Base-by-base conservation (phyloP, 2,797 vertebrate genomes). In the Ptychobarbus kaznakovi region DNA sequence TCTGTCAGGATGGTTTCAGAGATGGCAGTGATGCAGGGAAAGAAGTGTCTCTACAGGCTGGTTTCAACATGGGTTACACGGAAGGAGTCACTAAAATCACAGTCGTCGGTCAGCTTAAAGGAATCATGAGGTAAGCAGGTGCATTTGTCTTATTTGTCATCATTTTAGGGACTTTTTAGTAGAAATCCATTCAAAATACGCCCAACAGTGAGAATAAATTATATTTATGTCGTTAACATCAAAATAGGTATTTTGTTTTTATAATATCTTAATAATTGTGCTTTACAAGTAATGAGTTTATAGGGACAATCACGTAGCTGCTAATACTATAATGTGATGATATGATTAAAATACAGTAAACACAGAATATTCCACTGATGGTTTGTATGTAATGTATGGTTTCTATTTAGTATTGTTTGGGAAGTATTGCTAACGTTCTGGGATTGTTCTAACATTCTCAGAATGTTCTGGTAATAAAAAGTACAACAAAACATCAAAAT, bases 11-110 rank as follows among this genome's bases (percentile, higher is more conserved):
- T 81, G 98, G 98, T 1, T 99, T 95, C 32, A 96, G 95, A 56
- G 96, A 99, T 83, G 98, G 98, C 74, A 46, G 94, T 6, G 96
- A 97, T 66, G 95, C 95, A 35, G 98, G 96, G 2, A 97, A 97
- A 92, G 96, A 96, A 58, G 92, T 93, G 51, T 92, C 96, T 0
- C 94, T 99, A 28, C 96, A 97, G 77, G 79, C 84, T 7, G 98
- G 97, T 3, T 99, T 99, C 92, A 96, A 95, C 92, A 80, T 89
- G 86, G 98, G 98, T 0, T 98, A 96, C 91, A 95, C 90, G 86
- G 94, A 95, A 0, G 97, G 97, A 89, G 96, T 95, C 0, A 82
- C 92, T 81, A 83, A 92, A 84, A 96, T 97, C 89, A 88, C 90
- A 35, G 91, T 91, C 0, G 95, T 96, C 73, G 97, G 97, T 1